Conservation (phyloP, 2,113 vertebrate genomes). For the Agapornis roseicollis region DNA sequence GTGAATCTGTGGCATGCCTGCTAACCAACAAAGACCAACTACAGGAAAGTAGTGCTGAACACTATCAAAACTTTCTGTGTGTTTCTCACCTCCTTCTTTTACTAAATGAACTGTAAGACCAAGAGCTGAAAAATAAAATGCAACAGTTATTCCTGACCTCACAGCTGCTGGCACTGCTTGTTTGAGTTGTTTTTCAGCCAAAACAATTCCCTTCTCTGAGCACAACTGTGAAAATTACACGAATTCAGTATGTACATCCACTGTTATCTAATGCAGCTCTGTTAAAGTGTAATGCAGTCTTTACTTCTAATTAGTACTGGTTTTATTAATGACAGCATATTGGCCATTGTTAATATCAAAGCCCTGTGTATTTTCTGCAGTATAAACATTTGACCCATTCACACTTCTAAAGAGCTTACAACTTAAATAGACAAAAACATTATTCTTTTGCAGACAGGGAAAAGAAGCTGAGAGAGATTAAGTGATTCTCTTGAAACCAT, state of each 20-base stretch:
- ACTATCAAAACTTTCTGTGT: neutral
- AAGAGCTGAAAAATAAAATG: slow-evolving; percentile 21
- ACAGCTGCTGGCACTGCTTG: slow-evolving; percentile 7
- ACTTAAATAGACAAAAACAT: neutral
- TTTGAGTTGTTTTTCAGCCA: slow-evolving; percentile 4
- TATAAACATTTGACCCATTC: neutral
- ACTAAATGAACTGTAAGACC: neutral
- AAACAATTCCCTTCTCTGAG: slow-evolving; percentile 2
- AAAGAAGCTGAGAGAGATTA: neutral
- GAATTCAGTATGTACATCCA: neutral
- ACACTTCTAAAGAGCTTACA: neutral
- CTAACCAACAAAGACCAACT: neutral
- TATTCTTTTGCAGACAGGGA: neutral
- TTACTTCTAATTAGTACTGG: slow-evolving; percentile 2
- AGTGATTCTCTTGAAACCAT: neutral
- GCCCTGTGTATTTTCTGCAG: neutral
- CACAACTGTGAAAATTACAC: slow-evolving; percentile 18
- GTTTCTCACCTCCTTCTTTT: slow-evolving; percentile 8
- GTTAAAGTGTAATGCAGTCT: neutral
- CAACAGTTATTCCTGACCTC: slow-evolving; percentile 1
- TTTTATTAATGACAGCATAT: neutral
- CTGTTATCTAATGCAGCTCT: neutral
- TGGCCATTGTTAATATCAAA: neutral
- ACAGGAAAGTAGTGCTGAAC: neutral
- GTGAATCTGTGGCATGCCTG: neutral